A percentile compares a stretch with the other conserved stretches of the same genome.
Conservation (phyloP, 2,797 vertebrate genomes). For the Sardinella longiceps region DNA sequence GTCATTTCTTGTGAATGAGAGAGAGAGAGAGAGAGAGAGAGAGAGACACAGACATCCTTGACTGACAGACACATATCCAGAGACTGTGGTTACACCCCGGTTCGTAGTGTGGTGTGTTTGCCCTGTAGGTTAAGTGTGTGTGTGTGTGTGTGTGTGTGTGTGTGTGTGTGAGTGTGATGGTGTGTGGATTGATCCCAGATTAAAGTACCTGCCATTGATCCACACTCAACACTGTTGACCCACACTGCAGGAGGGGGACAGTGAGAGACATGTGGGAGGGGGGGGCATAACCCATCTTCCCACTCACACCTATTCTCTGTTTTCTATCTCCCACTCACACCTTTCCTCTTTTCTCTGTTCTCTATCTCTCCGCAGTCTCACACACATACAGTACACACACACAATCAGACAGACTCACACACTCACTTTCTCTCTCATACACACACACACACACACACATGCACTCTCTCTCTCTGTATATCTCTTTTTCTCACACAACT, state of each 20-base stretch:
- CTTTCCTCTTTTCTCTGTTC: background rate
- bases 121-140: slow-evolving; percentile 5
- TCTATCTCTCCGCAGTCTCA: background rate
- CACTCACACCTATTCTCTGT: background rate
- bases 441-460: too few relatives aligned
- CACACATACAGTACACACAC: background rate
- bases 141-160: slow-evolving; percentile 21
- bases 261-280: background rate
- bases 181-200: slow-evolving; percentile 8
- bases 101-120: background rate
- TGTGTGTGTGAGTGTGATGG: background rate
- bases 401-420: too few relatives aligned
- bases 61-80: background rate
- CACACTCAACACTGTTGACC: background rate
- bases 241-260: background rate
- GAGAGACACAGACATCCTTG: background rate
- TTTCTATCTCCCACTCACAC: too few relatives aligned
- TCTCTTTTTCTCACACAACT: too few relatives aligned
- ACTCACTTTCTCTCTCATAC: too few relatives aligned
- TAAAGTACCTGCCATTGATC: slow-evolving; percentile 14
- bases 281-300: background rate
- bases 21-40: background rate
- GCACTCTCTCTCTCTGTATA: too few relatives aligned
- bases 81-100: background rate
- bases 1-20: background rate